Evolutionary conservation across 2,888 invertebrate genomes (phyloP).

Genomic region (Drosophila algonquin): DNA sequence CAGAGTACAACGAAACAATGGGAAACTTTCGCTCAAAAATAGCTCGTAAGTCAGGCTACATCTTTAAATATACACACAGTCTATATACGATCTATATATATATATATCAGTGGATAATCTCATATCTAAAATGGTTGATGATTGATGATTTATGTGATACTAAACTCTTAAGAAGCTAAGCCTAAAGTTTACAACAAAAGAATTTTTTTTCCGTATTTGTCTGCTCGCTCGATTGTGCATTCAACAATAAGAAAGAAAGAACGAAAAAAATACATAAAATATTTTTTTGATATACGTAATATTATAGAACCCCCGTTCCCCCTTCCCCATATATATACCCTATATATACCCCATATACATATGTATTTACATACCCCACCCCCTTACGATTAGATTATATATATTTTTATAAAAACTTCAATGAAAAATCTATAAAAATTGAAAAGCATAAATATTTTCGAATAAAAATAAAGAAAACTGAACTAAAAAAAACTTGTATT

Average conservation of each 20-base stretch:
- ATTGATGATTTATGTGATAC: conserved; percentile 60
- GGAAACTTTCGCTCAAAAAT: conserved; percentile 76
- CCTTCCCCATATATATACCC: background rate
- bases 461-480: background rate
- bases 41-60: conserved; percentile 20
- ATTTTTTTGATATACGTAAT: conserved; percentile 73
- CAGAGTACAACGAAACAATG: conserved; percentile 75
- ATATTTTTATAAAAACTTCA: conserved; percentile 51
- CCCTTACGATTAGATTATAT: background rate
- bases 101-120: conserved; percentile 59
- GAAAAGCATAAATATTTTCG: conserved; percentile 27
- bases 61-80: conserved; percentile 6
- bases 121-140: background rate
- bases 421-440: conserved; percentile 39
- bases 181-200: conserved; percentile 73
- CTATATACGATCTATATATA: conserved; percentile 14
- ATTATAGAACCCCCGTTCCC: conserved; percentile 5
- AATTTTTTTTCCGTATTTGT: conserved; percentile 48
- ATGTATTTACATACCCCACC: background rate
- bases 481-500: background rate
- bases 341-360: background rate
- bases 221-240: conserved; percentile 62
- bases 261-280: conserved; percentile 12
- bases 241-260: conserved; percentile 44
- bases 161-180: conserved; percentile 56